These are phyloP conservation scores for Panulirus ornatus DNA, from an alignment of 1,140 invertebrate genomes.

Conservation along the genomic window DNA sequence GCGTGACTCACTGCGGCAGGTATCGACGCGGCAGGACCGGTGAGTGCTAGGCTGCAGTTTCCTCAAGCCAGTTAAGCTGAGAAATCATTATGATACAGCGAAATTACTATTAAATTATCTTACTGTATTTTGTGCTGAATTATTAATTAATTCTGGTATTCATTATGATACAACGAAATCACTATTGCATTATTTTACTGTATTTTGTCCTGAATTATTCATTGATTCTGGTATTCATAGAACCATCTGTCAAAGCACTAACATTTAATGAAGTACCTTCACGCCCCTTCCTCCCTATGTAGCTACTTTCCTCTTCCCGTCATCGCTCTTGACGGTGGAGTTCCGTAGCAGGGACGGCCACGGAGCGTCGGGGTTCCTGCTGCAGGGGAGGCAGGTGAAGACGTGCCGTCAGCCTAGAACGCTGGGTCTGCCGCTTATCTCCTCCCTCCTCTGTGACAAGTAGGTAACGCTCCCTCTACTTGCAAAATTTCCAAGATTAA, in stretches of 20 bases:
- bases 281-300: neutral
- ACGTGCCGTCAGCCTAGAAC: conserved; percentile 47
- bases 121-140: too few species aligned
- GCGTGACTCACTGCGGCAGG: conserved; percentile 42
- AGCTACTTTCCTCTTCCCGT: conserved; percentile 54
- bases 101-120: too few species aligned
- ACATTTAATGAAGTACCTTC: neutral
- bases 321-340: conserved; percentile 55
- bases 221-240: too few species aligned
- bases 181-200: too few species aligned
- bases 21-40: conserved; percentile 57
- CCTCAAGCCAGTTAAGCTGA: too few species aligned
- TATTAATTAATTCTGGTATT: too few species aligned
- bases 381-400: conserved; percentile 48
- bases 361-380: conserved; percentile 60
- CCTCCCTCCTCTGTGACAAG: conserved; percentile 51
- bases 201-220: too few species aligned
- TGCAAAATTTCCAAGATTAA: too few species aligned
- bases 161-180: too few species aligned
- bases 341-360: conserved; percentile 35
- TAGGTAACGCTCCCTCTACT: too few species aligned
- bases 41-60: too few species aligned
- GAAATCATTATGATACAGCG: too few species aligned
- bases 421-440: conserved; percentile 24
- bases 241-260: neutral